Evolutionary conservation across 2,888 invertebrate genomes (phyloP).

Genomic region (Pecten maximus): DNA sequence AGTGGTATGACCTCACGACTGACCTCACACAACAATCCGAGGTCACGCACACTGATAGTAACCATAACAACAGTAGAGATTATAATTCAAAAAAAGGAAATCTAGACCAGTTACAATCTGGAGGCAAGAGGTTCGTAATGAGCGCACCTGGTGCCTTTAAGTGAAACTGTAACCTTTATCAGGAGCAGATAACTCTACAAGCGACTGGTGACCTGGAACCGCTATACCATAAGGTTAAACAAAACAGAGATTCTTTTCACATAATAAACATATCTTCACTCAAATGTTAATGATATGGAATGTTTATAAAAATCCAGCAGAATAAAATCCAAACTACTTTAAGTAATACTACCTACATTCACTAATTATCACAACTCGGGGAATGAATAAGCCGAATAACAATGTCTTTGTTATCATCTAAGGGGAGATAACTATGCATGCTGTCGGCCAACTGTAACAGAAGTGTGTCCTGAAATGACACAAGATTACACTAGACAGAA

Average conservation of each 20-base stretch:
- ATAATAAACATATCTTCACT: not conserved
- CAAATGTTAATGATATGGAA: not conserved
- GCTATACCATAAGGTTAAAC: not conserved
- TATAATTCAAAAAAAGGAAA: slow-evolving; percentile 2
- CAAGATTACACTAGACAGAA: not conserved
- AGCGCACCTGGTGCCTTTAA: not conserved
- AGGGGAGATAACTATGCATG: not conserved
- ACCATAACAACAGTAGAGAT: slow-evolving; percentile 15
- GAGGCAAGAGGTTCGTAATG: not conserved
- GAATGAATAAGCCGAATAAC: not conserved
- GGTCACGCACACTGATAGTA: slow-evolving; percentile 22
- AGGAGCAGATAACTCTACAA: not conserved
- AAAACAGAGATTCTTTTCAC: not conserved
- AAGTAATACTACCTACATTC: too few species aligned
- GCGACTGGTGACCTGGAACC: not conserved
- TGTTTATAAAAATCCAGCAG: not conserved
- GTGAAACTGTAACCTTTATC: not conserved
- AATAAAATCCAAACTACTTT: not conserved
- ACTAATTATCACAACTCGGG: not conserved
- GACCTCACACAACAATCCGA: slow-evolving; percentile 26
- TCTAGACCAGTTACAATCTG: slow-evolving; percentile 8
- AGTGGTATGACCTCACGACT: not conserved
- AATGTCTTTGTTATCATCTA: not conserved
- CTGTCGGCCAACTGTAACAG: not conserved
- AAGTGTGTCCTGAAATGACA: not conserved